Evolutionary conservation across 2,113 vertebrate genomes (phyloP), one percentile per base, ranked within the genome.

Genomic region (Diglossa brunneiventris): DNA sequence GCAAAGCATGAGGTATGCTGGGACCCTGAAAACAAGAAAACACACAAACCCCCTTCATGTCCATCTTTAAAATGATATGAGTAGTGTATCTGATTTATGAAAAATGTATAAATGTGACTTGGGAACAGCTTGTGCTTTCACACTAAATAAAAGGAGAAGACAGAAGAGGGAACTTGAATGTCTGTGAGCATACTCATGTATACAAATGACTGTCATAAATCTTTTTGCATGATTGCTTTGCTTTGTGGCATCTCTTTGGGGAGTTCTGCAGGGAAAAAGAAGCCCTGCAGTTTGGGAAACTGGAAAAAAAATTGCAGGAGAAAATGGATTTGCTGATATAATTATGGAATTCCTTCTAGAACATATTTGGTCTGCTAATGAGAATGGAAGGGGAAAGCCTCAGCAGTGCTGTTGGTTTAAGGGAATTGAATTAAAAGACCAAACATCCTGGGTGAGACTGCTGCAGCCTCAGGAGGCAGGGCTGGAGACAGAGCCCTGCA

Each of bases 81-180:
- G 58, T 49, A 39, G 35, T 44, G 15, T 53, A 49, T 92, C 73
- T 96, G 97, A 95, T 94, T 95, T 94, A 95, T 82, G 90, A 95
- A 94, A 94, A 94, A 81, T 77, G 74, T 82, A 89, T 84, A 50
- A 74, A 55, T 85, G 92, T 91, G 87, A 92, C 85, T 95, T 49
- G 85, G 95, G 93, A 97, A 95, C 94, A 97, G 96, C 96, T 97
- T 96, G 95, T 16, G 92, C 96, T 96, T 96, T 96, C 96, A 88
- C 92, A 93, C 94, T 97, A 94, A 97, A 95, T 96, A 95, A 96
- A 96, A 94, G 14, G 83, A 85, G 85, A 93, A 94, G 96, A 94
- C 62, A 56, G 96, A 87, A 95, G 76, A 92, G 55, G 63, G 92
- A 95, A 91, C 70, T 70, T 6, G 1, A 93, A 94, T 73, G 94